Evolutionary conservation across 2,888 invertebrate genomes (phyloP).

Genomic region (Anagyrus pseudococci): DNA sequence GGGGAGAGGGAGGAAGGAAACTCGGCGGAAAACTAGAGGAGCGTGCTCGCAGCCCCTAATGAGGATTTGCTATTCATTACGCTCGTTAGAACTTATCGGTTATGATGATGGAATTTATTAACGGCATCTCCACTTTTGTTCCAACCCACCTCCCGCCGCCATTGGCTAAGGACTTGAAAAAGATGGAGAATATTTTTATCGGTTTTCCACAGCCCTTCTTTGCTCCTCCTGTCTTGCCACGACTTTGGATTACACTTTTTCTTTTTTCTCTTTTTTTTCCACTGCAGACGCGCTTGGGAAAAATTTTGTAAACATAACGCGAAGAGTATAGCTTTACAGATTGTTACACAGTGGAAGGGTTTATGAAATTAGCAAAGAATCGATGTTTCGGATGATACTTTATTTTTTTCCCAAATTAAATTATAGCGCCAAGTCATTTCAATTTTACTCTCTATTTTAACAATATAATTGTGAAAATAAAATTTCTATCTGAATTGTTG

Average conservation of each 20-base stretch:
- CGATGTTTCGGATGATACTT: no score
- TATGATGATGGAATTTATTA: constrained; percentile 33
- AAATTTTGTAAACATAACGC: no score
- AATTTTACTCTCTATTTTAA: no score
- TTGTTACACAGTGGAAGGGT: no score
- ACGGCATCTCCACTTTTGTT: constrained; percentile 9
- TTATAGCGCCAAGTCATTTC: no score
- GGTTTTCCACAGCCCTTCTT: not conserved
- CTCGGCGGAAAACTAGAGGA: constrained; percentile 20
- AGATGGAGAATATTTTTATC: constrained; percentile 29
- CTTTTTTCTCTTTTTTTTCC: not conserved
- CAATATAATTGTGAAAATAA: no score
- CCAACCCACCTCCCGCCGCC: not conserved
- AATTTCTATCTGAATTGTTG: no score
- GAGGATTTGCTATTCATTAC: constrained; percentile 37
- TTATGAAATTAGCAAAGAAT: no score
- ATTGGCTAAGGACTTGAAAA: constrained; percentile 20
- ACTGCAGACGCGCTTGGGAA: not conserved
- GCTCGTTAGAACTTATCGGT: constrained; percentile 35
- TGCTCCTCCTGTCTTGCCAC: not conserved
- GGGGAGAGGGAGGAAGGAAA: constrained; percentile 13
- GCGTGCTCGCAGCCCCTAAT: constrained; percentile 31
- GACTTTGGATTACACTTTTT: not conserved
- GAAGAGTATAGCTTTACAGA: no score
- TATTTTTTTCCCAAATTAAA: no score